These are phyloP conservation scores for Protonemura montana DNA, from an alignment of 2,888 invertebrate species.

Conservation along the genomic window DNA sequence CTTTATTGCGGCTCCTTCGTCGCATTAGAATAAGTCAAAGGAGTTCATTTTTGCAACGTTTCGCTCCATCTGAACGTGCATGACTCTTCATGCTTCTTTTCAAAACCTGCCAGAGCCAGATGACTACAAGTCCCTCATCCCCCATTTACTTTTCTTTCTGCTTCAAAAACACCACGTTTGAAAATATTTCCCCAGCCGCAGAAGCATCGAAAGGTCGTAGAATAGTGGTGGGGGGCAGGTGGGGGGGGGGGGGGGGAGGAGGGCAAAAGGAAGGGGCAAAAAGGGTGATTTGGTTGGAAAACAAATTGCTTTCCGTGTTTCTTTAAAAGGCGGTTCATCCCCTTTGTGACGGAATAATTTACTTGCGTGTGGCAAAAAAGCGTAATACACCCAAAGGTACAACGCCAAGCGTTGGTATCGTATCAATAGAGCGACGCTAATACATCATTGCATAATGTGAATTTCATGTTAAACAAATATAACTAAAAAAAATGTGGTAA, in stretches of 20 bases:
- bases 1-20: neutral
- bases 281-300: slow-evolving; percentile 29
- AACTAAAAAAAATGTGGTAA: neutral
- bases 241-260: no score
- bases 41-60: slow-evolving; percentile 42
- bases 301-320: slow-evolving; percentile 33
- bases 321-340: slow-evolving; percentile 33
- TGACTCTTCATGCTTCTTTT: slow-evolving; percentile 36
- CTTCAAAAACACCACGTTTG: slow-evolving; percentile 35
- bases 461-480: neutral
- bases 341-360: slow-evolving; percentile 30
- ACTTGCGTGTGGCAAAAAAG: slow-evolving; percentile 1
- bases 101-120: slow-evolving; percentile 45
- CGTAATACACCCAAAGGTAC: neutral
- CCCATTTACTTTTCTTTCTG: slow-evolving; percentile 33
- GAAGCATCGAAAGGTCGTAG: slow-evolving; percentile 25
- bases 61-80: slow-evolving; percentile 40
- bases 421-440: neutral
- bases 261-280: neutral
- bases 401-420: neutral
- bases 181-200: slow-evolving; percentile 20
- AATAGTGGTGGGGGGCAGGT: no score
- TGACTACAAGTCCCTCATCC: slow-evolving; percentile 31
- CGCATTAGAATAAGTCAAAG: slow-evolving; percentile 14
- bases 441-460: neutral